Evolutionary conservation across 2,888 invertebrate species (phyloP).

Genomic region (Scelioninae gen. 1): DNA sequence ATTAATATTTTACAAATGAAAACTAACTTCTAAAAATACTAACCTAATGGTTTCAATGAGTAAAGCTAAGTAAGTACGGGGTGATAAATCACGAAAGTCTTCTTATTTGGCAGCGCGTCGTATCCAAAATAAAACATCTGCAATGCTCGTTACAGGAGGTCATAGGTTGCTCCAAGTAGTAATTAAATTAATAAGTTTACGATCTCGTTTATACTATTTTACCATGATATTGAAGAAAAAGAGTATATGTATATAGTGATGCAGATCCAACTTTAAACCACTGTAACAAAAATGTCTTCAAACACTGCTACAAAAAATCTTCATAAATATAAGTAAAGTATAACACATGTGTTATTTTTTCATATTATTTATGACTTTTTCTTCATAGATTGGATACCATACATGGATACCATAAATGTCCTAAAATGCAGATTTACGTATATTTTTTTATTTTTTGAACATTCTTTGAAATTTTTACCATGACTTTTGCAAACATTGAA

Average conservation of each 20-base stretch:
- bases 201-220: slow-evolving; percentile 34
- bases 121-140: slow-evolving; percentile 51
- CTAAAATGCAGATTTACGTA: no score
- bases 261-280: not conserved
- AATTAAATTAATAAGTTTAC: slow-evolving; percentile 62
- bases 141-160: slow-evolving; percentile 46
- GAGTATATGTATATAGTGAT: not conserved
- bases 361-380: no score
- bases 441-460: no score
- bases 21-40: slow-evolving; percentile 57
- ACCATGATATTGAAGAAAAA: slow-evolving; percentile 26
- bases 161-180: slow-evolving; percentile 36
- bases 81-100: slow-evolving; percentile 44
- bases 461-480: no score
- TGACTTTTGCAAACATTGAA: no score
- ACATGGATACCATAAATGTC: no score
- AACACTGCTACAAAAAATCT: no score
- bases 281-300: slow-evolving; percentile 4
- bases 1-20: slow-evolving; percentile 35
- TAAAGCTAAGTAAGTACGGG: slow-evolving; percentile 34
- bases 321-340: not conserved
- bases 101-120: slow-evolving; percentile 41
- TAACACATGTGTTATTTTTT: not conserved
- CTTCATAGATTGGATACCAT: no score
- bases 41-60: slow-evolving; percentile 47